Conservation (phyloP, 1,140 invertebrate species). For the Halesus radiatus region DNA sequence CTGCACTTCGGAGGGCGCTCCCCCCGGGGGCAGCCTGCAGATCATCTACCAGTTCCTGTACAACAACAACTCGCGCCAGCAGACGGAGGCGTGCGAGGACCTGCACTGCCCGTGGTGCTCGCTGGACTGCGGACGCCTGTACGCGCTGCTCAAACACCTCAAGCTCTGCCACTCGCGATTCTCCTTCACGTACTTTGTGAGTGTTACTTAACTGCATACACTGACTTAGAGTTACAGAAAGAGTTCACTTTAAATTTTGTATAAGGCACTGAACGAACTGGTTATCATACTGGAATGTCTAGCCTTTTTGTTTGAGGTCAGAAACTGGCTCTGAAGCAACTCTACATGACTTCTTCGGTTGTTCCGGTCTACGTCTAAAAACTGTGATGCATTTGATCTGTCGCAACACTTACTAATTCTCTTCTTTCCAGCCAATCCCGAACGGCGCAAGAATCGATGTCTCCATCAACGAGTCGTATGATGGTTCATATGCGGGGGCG, state of each 20-base stretch:
- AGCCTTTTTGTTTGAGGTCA: too few relatives aligned
- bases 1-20: constrained; percentile 57
- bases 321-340: too few relatives aligned
- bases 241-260: too few relatives aligned
- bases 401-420: neutral
- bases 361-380: too few relatives aligned
- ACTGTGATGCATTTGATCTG: too few relatives aligned
- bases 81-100: constrained; percentile 94
- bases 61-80: constrained; percentile 94
- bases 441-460: constrained; percentile 93
- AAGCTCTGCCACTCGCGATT: constrained; percentile 95
- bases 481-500: constrained; percentile 95
- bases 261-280: too few relatives aligned
- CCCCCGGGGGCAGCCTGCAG: constrained; percentile 69
- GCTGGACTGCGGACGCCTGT: constrained; percentile 88
- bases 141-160: constrained; percentile 92
- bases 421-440: constrained; percentile 76
- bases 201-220: too few relatives aligned
- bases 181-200: constrained; percentile 91
- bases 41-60: constrained; percentile 97
- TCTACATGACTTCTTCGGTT: too few relatives aligned
- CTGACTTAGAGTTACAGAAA: too few relatives aligned
- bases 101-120: constrained; percentile 96
- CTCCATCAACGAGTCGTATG: constrained; percentile 94
- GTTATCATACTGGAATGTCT: too few relatives aligned